Base-by-base conservation (phyloP, 2,888 invertebrate species). In the Lasioglossum leucozonium region DNA sequence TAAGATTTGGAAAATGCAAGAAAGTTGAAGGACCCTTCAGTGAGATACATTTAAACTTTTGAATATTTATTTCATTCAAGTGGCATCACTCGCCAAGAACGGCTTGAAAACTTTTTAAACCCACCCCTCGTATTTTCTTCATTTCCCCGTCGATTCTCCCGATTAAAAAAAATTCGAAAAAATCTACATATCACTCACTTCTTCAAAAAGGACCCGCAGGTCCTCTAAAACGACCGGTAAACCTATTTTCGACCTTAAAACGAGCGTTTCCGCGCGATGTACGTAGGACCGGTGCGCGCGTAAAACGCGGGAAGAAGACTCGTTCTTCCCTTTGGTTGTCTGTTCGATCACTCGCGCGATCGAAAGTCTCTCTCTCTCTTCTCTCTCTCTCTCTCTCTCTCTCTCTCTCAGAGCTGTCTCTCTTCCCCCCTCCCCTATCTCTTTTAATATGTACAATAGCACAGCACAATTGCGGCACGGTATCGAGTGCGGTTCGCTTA, bases 401-500 rank as follows among this genome's bases (percentile, higher is more conserved):
- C n/a, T 69, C 51, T 40, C n/a, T 37, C 40, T 67, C 67, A 11
- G 47, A 26, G n/a, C 34, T 40, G 26, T 47, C 34, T 13, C 16
- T 75, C 65, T 65, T 34, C 18, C 34, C 34, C 65, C 34, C 65
- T 34, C 30, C 30, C 67, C 65, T 79, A 34, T 47, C 16, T 62
- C 86, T 90, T 84, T 87, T 84, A 88, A 80, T 91, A 91, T 90
- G 81, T 92, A 93, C 91, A 93, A 92, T 90, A 92, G 92, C 91
- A 92, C 91, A 92, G 90, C 91, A 89, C 90, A 89, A 91, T 91
- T 89, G 89, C 92, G 88, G 88, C 88, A 90, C 90, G 90, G 89
- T 91, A 90, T 91, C 90, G 89, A 91, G 89, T 91, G 88, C 89
- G 90, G 87, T 86, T 88, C 85, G 88, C 81, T 73, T 82, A 91